These are phyloP conservation scores for Liolophura sinensis DNA, from an alignment of 1,140 invertebrate genomes.

Conservation along the genomic window DNA sequence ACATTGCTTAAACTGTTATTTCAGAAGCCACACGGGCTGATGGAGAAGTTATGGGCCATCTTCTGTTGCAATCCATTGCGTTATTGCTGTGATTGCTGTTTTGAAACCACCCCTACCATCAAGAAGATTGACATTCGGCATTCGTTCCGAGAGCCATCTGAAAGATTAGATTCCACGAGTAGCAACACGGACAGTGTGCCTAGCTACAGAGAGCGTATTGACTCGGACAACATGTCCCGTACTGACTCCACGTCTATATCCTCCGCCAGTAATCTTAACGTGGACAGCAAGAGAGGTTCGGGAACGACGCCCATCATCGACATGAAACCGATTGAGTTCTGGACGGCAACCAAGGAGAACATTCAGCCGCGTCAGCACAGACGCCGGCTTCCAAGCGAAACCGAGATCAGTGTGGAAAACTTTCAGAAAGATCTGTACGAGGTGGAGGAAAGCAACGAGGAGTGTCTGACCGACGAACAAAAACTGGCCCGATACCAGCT, in stretches of 20 bases:
- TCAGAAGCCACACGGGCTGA: conserved; percentile 12
- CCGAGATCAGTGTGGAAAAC: conserved; percentile 54
- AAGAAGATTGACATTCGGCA: conserved; percentile 38
- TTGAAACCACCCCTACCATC: conserved; percentile 22
- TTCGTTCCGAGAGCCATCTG: conserved; percentile 29
- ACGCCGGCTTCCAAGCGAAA: conserved; percentile 46
- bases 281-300: conserved; percentile 32
- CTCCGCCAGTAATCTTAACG: conserved; percentile 28
- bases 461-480: conserved; percentile 52
- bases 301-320: conserved; percentile 56
- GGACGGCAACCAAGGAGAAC: conserved; percentile 56
- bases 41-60: conserved; percentile 21
- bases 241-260: conserved; percentile 47
- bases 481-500: conserved; percentile 52
- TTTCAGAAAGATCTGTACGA: conserved; percentile 55
- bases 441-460: conserved; percentile 32
- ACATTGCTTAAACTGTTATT: too few relatives aligned
- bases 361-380: conserved; percentile 51
- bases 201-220: conserved; percentile 30
- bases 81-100: conserved; percentile 20
- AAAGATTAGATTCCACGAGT: conserved; percentile 43
- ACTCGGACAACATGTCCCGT: conserved; percentile 41
- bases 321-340: conserved; percentile 61
- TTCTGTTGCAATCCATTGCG: conserved; percentile 14
- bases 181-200: conserved; percentile 36